Evolutionary conservation across 1,140 invertebrate genomes (phyloP), one percentile per base, ranked within the genome.

Genomic region (Drosophila kikkawai): DNA sequence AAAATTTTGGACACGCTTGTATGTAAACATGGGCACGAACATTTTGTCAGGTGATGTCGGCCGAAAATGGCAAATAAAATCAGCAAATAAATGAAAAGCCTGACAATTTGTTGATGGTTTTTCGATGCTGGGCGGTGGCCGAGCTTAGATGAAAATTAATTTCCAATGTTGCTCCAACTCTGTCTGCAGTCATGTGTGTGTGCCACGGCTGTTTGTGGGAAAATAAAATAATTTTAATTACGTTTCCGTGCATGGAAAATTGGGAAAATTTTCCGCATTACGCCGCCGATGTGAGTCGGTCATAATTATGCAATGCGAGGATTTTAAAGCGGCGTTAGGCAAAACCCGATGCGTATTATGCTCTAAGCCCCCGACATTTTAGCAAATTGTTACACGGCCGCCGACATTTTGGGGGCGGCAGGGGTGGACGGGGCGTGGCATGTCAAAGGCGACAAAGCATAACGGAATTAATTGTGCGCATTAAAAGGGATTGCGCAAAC

Each of bases 371-470:
- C 45, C 65, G 19, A 53, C 32, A 86, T 86, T 86, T 81, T 81
- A 64, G 68, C 78, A 78, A 85, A 85, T 85, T 85, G 70, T 75
- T 65, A 75, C 51, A 55, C 41, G 51, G 36, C 36, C 37, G 51
- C 51, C 6, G 17, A 22, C 8, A 6, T 7, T 7, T 19, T 44
- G 13, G 34, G 45, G 42, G 51, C 29, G 55, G 11, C 42, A 4
- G 64, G 50, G 65, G 57, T 44, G 68, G 22, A 5, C 1, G 32
- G 13, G 48, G 66, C 36, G 53, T 39, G 59, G 63, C 63, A 56
- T 79, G 70, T 79, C 82, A 86, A 86, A 86, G 79, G 82, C 82
- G 82, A 75, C 82, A 86, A 86, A 86, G 82, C 79, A 86, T 86
- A 86, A 82, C 82, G 75, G 75, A 71, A 84, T 84, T 84, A 84